phyloP scores from a whole-genome alignment of 1,140 invertebrate genomes.

The Ostrea edulis region DNA sequence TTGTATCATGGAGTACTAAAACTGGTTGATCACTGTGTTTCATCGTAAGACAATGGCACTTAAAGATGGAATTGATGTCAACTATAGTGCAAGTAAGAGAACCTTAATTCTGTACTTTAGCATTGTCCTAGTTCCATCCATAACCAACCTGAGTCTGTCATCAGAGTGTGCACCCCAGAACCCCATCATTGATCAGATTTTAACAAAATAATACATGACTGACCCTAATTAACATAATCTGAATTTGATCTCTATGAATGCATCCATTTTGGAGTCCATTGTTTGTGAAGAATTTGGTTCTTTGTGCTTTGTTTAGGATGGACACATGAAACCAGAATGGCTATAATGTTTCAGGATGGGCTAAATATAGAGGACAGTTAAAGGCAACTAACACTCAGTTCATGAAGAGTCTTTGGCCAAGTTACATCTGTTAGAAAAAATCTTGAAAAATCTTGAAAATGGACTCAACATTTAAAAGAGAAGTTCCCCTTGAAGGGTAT shows the following conservation, averaged over 20 bases:
- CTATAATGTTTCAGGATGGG: neutral
- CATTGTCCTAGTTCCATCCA: neutral
- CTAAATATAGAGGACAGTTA: neutral
- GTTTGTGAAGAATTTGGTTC: neutral
- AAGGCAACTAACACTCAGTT: neutral
- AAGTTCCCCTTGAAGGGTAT: neutral
- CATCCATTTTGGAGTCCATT: neutral
- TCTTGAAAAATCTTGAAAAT: neutral
- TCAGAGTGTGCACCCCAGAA: neutral
- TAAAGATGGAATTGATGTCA: slow-evolving; percentile 28
- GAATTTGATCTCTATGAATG: slow-evolving; percentile 22
- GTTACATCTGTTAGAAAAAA: neutral
- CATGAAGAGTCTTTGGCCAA: neutral
- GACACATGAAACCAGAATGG: slow-evolving; percentile 4
- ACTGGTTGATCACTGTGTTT: neutral
- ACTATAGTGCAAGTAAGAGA: slow-evolving; percentile 8
- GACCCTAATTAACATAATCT: neutral
- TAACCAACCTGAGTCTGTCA: neutral
- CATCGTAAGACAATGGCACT: neutral
- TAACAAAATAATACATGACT: neutral
- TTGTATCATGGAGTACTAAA: neutral
- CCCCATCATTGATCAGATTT: neutral
- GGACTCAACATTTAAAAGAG: neutral
- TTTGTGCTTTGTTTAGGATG: neutral
- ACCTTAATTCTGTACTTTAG: neutral